Conservation (phyloP, 2,113 vertebrate genomes). For the Semicossyphus pulcher region DNA sequence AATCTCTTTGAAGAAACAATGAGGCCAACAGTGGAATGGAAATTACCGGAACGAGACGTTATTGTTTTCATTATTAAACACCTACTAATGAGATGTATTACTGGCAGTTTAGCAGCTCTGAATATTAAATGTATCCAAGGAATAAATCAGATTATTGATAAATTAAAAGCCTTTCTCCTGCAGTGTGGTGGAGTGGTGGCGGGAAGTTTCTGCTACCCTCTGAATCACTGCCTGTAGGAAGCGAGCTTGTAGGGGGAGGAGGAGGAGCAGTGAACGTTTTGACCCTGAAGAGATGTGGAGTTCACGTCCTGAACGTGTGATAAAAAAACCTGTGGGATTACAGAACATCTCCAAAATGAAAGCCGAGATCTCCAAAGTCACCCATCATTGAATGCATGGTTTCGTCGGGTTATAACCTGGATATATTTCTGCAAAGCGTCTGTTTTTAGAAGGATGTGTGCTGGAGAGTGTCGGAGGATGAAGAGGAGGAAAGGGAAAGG, state of each 20-base stretch:
- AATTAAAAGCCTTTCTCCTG: not conserved
- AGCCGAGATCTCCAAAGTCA: not conserved
- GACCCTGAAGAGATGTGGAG: slow-evolving; percentile 25
- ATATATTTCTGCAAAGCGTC: too few relatives aligned
- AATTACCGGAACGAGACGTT: too few relatives aligned
- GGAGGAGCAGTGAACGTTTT: slow-evolving; percentile 23
- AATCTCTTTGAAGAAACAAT: too few relatives aligned
- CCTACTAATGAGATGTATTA: too few relatives aligned
- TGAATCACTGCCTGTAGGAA: slow-evolving; percentile 61
- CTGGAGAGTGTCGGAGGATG: slow-evolving; percentile 1
- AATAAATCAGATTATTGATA: not conserved
- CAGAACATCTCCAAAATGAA: slow-evolving; percentile 5
- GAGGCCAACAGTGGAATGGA: too few relatives aligned
- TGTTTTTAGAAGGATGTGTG: not conserved
- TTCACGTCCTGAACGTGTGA: not conserved
- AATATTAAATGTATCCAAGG: not conserved
- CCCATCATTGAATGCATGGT: not conserved
- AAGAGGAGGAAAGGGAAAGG: not conserved
- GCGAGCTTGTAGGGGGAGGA: slow-evolving; percentile 49
- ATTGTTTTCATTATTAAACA: too few relatives aligned
- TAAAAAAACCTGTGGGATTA: not conserved
- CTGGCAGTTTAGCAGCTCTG: not conserved
- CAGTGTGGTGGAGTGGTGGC: slow-evolving; percentile 2
- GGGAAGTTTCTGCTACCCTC: slow-evolving; percentile 32
- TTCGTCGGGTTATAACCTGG: not conserved